Base-by-base conservation (phyloP, 2,797 vertebrate genomes). In the Chrysocyon brachyurus region DNA sequence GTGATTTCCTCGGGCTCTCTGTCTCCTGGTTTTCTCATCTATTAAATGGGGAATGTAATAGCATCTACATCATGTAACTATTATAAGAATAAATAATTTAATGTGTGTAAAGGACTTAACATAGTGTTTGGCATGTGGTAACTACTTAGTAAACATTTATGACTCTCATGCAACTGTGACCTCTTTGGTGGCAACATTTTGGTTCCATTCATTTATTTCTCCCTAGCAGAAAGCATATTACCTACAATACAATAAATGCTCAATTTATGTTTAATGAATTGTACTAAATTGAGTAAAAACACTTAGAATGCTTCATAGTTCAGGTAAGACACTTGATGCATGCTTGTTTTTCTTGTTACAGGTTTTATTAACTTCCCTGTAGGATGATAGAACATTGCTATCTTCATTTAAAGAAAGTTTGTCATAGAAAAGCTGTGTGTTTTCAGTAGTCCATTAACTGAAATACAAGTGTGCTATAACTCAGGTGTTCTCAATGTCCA, bases 351-450 rank as follows among this genome's bases (percentile, higher is more conserved):
- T 36, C 28, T 86, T 92, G 40, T 63, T 21, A 57, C n/a, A 75
- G 63, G 28, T 87, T 93, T 93, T 33, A 64, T 81, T 85, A 77
- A 68, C 70, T 91, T 97, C 68, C 79, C 66, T 92, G 57, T 22
- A 84, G 79, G 33, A 57, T 81, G 54, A 94, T 57, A 70, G 66
- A 93, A 56, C 36, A 77, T 54, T 61, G 7, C 61, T 79, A 72
- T 59, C 3, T 49, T 87, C 4, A 72, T 88, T 28, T 68, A 78
- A 77, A 95, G 73, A 78, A 68, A 72, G 33, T 78, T 66, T 90
- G 33, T 91, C 56, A 59, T 12, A 64, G 52, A 40, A 87, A 83
- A 92, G 52, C 49, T 78, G 36, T 66, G 16, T 79, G 46, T 66
- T 33, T 73, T 84, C 3, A 57, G 26, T 7, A 78, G 78, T 21